Evolutionary conservation across 2,797 vertebrate genomes (phyloP), one percentile per base, ranked within the genome.

Genomic region (Podargus strigoides): DNA sequence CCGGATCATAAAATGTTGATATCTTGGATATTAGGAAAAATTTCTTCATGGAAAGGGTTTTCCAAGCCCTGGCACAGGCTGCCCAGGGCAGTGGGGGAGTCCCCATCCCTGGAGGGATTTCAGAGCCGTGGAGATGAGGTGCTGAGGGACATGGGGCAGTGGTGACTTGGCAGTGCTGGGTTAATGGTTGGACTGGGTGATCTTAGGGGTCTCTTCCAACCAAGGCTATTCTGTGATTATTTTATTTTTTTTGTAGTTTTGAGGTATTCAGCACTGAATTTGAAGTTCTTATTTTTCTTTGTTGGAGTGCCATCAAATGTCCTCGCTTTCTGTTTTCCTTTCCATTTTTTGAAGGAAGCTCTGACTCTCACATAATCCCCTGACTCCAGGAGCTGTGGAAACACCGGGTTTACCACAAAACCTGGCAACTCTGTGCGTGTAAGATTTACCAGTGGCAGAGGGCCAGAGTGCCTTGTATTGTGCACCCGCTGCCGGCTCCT

Each of bases 381-480:
- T 12, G 62, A 14, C 34, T 84, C 53, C 20, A 20, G 62, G 37
- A 53, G 32, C 3, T 63, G 58, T 23, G 70, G 14, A 47, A 37
- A 16, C 77, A 79, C 32, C 56, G 22, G 20, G 0, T 37, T 56
- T 52, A 4, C 69, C 36, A 55, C 47, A 32, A 42, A 42, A 47
- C 3, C 50, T 47, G 89, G n/a, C 56, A 74, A 6, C 39, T n/a
- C 21, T 12, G 18, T 0, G 6, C 6, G 0, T 26, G 4, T 11
- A 22, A 47, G 36, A 28, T 12, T 6, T 20, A 12, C 11, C 59
- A 10, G 28, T 44, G 56, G 23, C 36, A 8, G 22, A 53, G 36
- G 18, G 24, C 15, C 11, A 1, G 17, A 3, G 47, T 4, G 24
- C 39, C 62, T 19, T 4, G 26, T 15, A 3, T 3, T 32, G 0